Evolutionary conservation across 2,113 vertebrate genomes (phyloP).

Genomic region (Clarias magur): DNA sequence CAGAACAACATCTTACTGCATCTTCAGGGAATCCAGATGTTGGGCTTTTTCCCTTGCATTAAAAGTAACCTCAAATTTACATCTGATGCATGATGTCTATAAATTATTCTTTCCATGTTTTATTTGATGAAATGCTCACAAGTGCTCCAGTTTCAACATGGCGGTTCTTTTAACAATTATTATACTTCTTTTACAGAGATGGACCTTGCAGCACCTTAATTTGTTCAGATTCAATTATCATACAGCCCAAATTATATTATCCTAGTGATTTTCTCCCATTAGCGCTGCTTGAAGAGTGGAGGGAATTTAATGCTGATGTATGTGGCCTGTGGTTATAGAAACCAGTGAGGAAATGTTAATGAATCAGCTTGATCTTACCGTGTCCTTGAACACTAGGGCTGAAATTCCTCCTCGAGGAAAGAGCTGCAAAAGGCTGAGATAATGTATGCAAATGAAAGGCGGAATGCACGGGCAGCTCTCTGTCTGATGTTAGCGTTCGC

Average conservation of each 20-base stretch:
- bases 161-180: conserved; percentile 13
- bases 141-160: background rate
- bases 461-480: conserved; percentile 31
- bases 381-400: conserved; percentile 45
- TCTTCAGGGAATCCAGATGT: background rate
- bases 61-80: background rate
- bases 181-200: conserved; percentile 8
- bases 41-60: background rate
- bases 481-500: background rate
- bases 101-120: conserved; percentile 19
- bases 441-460: conserved; percentile 45
- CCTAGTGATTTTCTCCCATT: conserved; percentile 29
- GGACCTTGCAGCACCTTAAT: conserved; percentile 36
- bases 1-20: background rate
- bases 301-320: conserved; percentile 5
- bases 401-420: conserved; percentile 16
- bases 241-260: conserved; percentile 42
- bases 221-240: conserved; percentile 44
- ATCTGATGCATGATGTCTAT: background rate
- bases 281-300: conserved; percentile 11
- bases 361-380: conserved; percentile 43
- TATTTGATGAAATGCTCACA: conserved; percentile 19
- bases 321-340: conserved; percentile 15
- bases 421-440: conserved; percentile 11
- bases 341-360: conserved; percentile 36